These are phyloP conservation scores for Ormyrus rosae DNA, from an alignment of 2,888 invertebrate species.

Conservation along the genomic window DNA sequence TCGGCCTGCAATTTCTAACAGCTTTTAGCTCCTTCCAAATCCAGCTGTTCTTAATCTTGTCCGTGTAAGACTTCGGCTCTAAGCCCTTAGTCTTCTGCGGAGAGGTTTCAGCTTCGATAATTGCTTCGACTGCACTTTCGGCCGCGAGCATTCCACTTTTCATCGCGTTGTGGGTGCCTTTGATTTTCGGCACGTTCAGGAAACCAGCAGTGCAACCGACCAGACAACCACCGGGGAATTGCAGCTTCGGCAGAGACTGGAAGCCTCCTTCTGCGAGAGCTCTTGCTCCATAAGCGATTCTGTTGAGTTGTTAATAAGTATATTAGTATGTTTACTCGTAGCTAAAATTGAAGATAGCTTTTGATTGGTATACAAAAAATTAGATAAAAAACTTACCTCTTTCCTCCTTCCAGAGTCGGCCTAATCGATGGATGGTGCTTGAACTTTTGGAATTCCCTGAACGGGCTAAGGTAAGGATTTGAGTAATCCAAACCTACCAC, in stretches of 20 bases:
- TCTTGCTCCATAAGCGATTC: constrained; percentile 97
- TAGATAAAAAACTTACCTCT: constrained; percentile 71
- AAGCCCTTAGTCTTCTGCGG: constrained; percentile 81
- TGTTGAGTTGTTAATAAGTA: constrained; percentile 60
- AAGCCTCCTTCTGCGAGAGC: constrained; percentile 98
- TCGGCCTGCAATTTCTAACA: constrained; percentile 95
- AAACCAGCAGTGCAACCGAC: constrained; percentile 98
- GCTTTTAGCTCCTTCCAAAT: constrained; percentile 83
- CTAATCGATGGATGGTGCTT: constrained; percentile 94
- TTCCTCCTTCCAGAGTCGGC: constrained; percentile 86
- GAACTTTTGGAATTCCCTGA: constrained; percentile 95
- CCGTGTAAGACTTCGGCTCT: constrained; percentile 85
- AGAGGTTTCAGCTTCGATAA: constrained; percentile 80
- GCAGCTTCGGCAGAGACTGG: constrained; percentile 90
- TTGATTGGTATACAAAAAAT: no score
- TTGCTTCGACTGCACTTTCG: constrained; percentile 91
- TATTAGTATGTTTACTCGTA: background rate
- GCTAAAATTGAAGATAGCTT: background rate
- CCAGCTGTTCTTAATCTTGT: constrained; percentile 82
- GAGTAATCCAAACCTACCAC: constrained; percentile 96
- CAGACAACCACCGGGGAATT: constrained; percentile 96
- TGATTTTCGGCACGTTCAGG: constrained; percentile 97
- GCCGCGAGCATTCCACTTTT: constrained; percentile 98
- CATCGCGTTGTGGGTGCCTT: constrained; percentile 99
- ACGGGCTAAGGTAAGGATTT: constrained; percentile 97